phyloP scores from a whole-genome alignment of 2,888 invertebrate species.

The Allygus modestus region DNA sequence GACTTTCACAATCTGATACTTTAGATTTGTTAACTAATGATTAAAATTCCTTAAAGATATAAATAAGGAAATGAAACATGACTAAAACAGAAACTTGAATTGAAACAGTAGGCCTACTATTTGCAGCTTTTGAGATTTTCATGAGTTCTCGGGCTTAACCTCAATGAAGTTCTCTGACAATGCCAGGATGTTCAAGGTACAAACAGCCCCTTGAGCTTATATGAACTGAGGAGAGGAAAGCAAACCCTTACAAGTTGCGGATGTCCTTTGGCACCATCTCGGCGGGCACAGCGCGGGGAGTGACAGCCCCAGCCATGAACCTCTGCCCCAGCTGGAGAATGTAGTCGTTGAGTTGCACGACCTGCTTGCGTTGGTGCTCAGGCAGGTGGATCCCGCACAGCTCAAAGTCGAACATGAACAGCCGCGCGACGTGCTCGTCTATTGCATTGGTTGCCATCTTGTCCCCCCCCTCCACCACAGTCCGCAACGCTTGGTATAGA shows the following conservation, averaged over 20 bases:
- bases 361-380: slow-evolving; percentile 83
- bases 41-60: too few relatives aligned
- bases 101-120: too few relatives aligned
- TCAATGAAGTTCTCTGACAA: too few relatives aligned
- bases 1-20: too few relatives aligned
- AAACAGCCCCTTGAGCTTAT: too few relatives aligned
- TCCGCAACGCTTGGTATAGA: slow-evolving; percentile 86
- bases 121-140: too few relatives aligned
- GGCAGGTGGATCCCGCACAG: slow-evolving; percentile 97
- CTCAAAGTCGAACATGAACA: slow-evolving; percentile 98
- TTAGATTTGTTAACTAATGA: too few relatives aligned
- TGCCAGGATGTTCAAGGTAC: too few relatives aligned
- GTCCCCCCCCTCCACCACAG: slow-evolving; percentile 86
- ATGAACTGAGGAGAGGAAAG: too few relatives aligned
- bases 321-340: slow-evolving; percentile 89
- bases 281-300: slow-evolving; percentile 82
- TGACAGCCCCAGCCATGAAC: slow-evolving; percentile 87
- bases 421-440: slow-evolving; percentile 90
- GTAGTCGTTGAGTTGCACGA: slow-evolving; percentile 91
- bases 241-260: slow-evolving; percentile 86
- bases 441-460: slow-evolving; percentile 80
- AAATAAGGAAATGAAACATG: too few relatives aligned
- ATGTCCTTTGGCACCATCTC: slow-evolving; percentile 79
- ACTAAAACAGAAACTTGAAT: too few relatives aligned
- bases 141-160: too few relatives aligned